Evolutionary conservation across 2,888 invertebrate genomes (phyloP).

Genomic region (Tiphia femorata): DNA sequence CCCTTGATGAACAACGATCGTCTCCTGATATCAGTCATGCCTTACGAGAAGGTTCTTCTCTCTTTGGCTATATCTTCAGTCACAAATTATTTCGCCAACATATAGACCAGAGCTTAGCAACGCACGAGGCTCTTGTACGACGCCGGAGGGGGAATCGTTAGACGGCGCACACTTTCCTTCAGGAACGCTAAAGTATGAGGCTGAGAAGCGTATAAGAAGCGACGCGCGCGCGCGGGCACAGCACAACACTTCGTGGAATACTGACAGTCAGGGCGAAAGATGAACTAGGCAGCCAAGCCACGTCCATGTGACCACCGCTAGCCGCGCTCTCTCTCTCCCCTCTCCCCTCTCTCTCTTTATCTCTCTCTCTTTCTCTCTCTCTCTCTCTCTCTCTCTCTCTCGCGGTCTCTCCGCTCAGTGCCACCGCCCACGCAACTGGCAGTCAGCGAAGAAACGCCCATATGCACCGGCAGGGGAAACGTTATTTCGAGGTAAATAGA

Average conservation of each 20-base stretch:
- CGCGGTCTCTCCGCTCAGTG: constrained; percentile 36
- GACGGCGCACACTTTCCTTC: too few species aligned
- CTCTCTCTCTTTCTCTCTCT: constrained; percentile 45
- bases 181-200: too few species aligned
- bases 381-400: constrained; percentile 35
- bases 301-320: constrained; percentile 54
- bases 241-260: constrained; percentile 57
- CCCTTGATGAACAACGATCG: too few species aligned
- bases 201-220: constrained; percentile 8
- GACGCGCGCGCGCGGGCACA: constrained; percentile 25
- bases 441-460: constrained; percentile 48
- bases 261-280: constrained; percentile 60
- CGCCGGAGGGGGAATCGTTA: too few species aligned
- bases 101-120: too few species aligned
- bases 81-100: too few species aligned
- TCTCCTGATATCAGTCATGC: too few species aligned
- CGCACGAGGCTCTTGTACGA: too few species aligned
- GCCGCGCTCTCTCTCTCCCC: constrained; percentile 32
- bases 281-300: constrained; percentile 39
- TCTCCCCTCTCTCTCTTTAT: constrained; percentile 3
- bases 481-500: constrained; percentile 49
- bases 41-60: too few species aligned
- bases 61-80: too few species aligned
- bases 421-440: constrained; percentile 60
- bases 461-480: constrained; percentile 30